A percentile compares a stretch with the other conserved stretches of the same genome.
Conservation (phyloP, 2,113 vertebrate genomes). For the Alosa alosa region DNA sequence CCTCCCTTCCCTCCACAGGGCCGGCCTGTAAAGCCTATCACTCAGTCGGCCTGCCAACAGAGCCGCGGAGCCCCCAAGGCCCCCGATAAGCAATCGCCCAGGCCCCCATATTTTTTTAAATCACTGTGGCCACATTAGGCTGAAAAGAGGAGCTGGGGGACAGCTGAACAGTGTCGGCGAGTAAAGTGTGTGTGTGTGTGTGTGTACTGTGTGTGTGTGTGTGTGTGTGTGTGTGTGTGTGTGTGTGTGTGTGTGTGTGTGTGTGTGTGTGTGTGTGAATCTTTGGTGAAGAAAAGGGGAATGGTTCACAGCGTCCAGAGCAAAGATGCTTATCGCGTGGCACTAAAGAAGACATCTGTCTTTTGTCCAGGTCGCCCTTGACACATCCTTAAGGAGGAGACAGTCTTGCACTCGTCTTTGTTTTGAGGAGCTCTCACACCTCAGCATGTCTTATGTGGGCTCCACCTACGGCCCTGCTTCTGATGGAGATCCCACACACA, state of each 20-base stretch:
- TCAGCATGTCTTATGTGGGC: conserved; percentile 75
- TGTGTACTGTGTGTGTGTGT: too few relatives aligned
- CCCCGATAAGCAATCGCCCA: conserved; percentile 80
- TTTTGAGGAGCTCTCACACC: conserved; percentile 78
- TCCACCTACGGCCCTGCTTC: conserved; percentile 72
- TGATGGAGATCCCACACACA: conserved; percentile 52
- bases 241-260: conserved; percentile 6
- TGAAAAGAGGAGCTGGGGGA: conserved; percentile 72
- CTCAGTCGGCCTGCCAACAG: conserved; percentile 62
- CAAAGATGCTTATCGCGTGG: conserved; percentile 82
- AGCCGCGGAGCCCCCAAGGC: conserved; percentile 71
- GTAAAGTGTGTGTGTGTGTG: neutral
- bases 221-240: neutral
- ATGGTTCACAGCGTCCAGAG: conserved; percentile 71
- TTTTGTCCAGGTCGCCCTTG: conserved; percentile 86
- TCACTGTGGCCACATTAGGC: conserved; percentile 72
- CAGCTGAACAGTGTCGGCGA: neutral
- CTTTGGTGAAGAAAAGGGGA: conserved; percentile 67
- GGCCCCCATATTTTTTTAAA: conserved; percentile 72
- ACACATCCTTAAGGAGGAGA: conserved; percentile 77
- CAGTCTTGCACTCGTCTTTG: conserved; percentile 78
- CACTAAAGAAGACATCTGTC: conserved; percentile 81
- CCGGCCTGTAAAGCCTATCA: conserved; percentile 67
- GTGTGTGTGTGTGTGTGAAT: conserved; percentile 48
- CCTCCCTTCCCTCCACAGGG: conserved; percentile 53